Base-by-base conservation (phyloP, 2,888 invertebrate species). In the Zhengitettix transpicula region DNA sequence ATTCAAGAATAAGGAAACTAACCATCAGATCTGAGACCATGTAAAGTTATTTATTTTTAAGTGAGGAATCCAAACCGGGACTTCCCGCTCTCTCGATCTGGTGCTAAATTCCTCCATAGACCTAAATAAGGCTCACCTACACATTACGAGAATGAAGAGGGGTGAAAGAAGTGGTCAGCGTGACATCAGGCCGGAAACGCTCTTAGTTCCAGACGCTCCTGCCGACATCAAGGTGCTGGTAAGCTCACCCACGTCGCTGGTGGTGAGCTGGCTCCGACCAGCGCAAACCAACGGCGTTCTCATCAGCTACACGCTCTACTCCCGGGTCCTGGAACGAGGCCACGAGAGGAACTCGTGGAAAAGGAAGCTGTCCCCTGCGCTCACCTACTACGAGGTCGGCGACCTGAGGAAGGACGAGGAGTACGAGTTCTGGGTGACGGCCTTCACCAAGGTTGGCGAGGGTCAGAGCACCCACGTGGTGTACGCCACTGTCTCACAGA, bases 361-460 rank as follows among this genome's bases (percentile, higher is more conserved):
- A 59, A 62, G 66, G 51, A 62, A 64, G 41, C 63, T 68, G 10
- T 56, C 60, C 14, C 60, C 63, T 2, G 47, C 56, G 9, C 59
- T 63, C 51, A 62, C 62, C 11, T 63, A 65, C 51, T 65, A 64
- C 56, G 68, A 68, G 58, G 65, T 64, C 40, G 63, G 61, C 11
- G 66, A 65, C 28, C 62, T 69, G 28, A 66, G 65, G 15, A 66
- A 67, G 58, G 64, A 64, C 40, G 66, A 66, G 58, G 62, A 62
- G 7, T 62, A 63, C 52, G 68, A 68, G 59, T 75, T 77, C 64
- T 73, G 74, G 69, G 73, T 77, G n/a, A 72, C 73, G 9, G 75
- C 76, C 9, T 73, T 70, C 47, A 77, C 76, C 0, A 67, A 69
- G 56, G 70, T 74, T 59, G 77, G 77, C 0, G 75, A 76, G 62